These are phyloP conservation scores for Heliconius cydno DNA, from an alignment of 2,888 invertebrate genomes.

Conservation along the genomic window DNA sequence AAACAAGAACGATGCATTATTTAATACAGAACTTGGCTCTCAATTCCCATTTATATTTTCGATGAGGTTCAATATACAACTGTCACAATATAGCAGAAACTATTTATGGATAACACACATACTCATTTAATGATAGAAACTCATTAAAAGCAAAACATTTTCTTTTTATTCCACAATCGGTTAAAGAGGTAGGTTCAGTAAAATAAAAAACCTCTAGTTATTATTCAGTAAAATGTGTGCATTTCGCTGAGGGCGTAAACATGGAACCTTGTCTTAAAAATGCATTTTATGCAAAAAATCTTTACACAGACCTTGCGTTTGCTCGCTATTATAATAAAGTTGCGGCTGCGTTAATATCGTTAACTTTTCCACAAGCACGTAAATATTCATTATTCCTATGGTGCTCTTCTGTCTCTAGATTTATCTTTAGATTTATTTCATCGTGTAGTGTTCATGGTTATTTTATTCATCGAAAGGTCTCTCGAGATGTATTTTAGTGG, in stretches of 20 bases:
- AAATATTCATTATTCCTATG: constrained; percentile 36
- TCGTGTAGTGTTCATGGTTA: constrained; percentile 13
- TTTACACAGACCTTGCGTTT: constrained; percentile 39
- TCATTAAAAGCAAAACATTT: neutral
- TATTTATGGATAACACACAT: too few species aligned
- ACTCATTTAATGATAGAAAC: neutral
- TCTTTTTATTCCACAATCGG: neutral
- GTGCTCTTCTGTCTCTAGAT: neutral
- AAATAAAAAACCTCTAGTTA: constrained; percentile 38
- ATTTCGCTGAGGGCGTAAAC: constrained; percentile 45
- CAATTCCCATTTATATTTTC: neutral
- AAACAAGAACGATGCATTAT: neutral
- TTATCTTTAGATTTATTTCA: constrained; percentile 8
- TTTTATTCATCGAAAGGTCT: constrained; percentile 18
- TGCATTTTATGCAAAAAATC: constrained; percentile 51
- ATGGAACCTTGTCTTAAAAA: constrained; percentile 48
- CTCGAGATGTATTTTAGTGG: constrained; percentile 12
- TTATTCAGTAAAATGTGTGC: constrained; percentile 44
- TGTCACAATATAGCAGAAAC: neutral
- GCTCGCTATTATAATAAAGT: constrained; percentile 44
- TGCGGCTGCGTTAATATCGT: constrained; percentile 34
- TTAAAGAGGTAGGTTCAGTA: constrained; percentile 15
- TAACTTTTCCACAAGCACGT: constrained; percentile 32
- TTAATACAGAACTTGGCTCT: neutral
- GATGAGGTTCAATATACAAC: neutral